Base-by-base conservation (phyloP, 2,797 vertebrate species). In the Poecilia wingei region DNA sequence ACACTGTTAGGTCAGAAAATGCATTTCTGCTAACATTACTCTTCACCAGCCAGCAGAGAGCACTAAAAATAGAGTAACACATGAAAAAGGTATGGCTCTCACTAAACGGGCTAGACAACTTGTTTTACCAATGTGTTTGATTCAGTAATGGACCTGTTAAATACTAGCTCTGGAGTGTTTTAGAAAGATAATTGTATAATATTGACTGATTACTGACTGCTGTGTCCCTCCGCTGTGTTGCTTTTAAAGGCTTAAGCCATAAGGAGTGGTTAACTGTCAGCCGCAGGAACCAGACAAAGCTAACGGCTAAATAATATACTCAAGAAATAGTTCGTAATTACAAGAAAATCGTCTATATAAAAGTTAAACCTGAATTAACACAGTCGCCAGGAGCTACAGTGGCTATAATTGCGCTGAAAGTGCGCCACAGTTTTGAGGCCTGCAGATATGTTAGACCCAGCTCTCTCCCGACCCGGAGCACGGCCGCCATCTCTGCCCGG, bases 401-500 rank as follows among this genome's bases (percentile, higher is more conserved):
- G 0, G 22, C 1, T 75, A 8, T n/a, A 28, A 0, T 0, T n/a
- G 2, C 3, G 28, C 33, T 6, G 0, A 59, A 84, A 36, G 10
- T 51, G 78, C 93, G 94, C 92, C 93, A 92, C 45, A 16, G 0
- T 43, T 51, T 79, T 92, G 95, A 91, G 96, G 96, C 97, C 96
- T 96, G 92, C 77, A 86, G 76, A 82, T 51, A 46, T 72, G 49
- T 84, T 71, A 84, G 88, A 74, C 39, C 86, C 92, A 79, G 93
- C 93, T 69, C 93, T 91, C 87, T 91, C 90, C 91, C 70, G 70
- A 70, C 73, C 81, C 8, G 9, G 8, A 81, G 88, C 94, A 90
- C 95, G 87, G 96, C 95, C 96, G 95, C 96, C 96, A 96, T 97
- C 92, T 96, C 96, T 96, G 93, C 93, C 92, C 93, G 92, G 92